phyloP scores from a whole-genome alignment of 2,797 vertebrate species.

The Coranthus polyacanthus region DNA sequence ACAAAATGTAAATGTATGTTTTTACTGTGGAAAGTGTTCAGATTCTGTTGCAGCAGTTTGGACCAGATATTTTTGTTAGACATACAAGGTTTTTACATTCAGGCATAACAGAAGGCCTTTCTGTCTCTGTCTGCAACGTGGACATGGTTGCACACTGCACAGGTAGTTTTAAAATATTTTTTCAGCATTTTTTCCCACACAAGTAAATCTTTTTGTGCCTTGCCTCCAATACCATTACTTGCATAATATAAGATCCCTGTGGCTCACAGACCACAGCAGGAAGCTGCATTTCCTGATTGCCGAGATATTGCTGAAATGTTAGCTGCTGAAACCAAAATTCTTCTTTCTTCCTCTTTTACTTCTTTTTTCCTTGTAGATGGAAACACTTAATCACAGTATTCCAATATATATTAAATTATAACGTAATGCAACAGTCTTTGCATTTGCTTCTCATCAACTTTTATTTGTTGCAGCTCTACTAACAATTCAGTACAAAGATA shows the following conservation, averaged over 20 bases:
- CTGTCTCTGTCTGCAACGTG: background rate
- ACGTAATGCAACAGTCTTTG: too few species aligned
- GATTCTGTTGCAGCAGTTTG: conserved; percentile 1
- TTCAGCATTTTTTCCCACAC: background rate
- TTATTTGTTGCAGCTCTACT: too few species aligned
- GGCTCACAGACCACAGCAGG: conserved; percentile 25
- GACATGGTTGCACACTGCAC: too few species aligned
- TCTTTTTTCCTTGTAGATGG: background rate
- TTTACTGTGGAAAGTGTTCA: background rate
- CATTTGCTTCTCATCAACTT: too few species aligned
- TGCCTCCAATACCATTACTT: background rate
- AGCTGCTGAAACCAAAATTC: background rate
- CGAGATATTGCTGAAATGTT: background rate
- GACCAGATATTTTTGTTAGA: background rate
- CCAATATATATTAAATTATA: too few species aligned
- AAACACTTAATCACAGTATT: background rate
- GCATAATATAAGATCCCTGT: background rate
- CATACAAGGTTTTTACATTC: background rate
- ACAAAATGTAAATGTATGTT: background rate
- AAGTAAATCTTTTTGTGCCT: conserved; percentile 2
- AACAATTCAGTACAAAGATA: too few species aligned
- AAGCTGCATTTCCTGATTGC: conserved; percentile 28
- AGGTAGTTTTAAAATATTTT: background rate
- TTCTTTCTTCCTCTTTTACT: background rate
- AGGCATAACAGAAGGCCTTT: too few species aligned